These are phyloP conservation scores for Drosophila tristis DNA, from an alignment of 1,140 invertebrate genomes.

Conservation along the genomic window DNA sequence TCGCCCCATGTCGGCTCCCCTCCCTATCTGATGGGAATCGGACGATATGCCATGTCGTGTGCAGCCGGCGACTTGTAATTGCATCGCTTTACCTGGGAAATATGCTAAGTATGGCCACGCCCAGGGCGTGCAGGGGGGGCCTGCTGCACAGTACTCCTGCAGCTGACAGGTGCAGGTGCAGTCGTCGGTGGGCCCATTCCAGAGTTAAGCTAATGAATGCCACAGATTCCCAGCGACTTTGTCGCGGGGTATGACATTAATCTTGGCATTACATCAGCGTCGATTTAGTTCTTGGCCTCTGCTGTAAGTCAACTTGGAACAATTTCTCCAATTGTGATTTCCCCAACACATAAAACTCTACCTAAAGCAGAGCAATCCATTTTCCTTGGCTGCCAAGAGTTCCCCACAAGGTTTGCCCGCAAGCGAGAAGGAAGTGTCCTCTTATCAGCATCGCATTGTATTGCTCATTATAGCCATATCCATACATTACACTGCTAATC, in stretches of 20 bases:
- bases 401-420: not conserved
- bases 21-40: slow-evolving; percentile 23
- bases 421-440: no score
- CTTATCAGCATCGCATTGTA: no score
- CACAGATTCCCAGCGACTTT: not conserved
- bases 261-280: slow-evolving; percentile 71
- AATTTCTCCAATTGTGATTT: no score
- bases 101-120: slow-evolving; percentile 69
- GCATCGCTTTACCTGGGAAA: slow-evolving; percentile 63
- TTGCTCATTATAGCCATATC: no score
- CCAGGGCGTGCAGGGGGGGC: slow-evolving; percentile 13
- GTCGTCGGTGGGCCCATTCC: slow-evolving; percentile 21
- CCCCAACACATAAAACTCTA: no score
- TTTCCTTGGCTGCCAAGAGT: slow-evolving; percentile 3
- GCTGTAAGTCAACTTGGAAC: not conserved
- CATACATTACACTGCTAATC: slow-evolving; percentile 14
- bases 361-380: no score
- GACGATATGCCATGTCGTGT: slow-evolving; percentile 49
- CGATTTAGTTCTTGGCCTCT: slow-evolving; percentile 10
- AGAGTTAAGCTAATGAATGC: slow-evolving; percentile 26
- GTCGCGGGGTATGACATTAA: slow-evolving; percentile 51
- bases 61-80: slow-evolving; percentile 60
- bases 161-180: slow-evolving; percentile 55
- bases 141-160: no score
- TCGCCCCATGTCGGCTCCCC: slow-evolving; percentile 3